Evolutionary conservation across 2,888 invertebrate species (phyloP).

Genomic region (Nematopogon swammerdamellus): DNA sequence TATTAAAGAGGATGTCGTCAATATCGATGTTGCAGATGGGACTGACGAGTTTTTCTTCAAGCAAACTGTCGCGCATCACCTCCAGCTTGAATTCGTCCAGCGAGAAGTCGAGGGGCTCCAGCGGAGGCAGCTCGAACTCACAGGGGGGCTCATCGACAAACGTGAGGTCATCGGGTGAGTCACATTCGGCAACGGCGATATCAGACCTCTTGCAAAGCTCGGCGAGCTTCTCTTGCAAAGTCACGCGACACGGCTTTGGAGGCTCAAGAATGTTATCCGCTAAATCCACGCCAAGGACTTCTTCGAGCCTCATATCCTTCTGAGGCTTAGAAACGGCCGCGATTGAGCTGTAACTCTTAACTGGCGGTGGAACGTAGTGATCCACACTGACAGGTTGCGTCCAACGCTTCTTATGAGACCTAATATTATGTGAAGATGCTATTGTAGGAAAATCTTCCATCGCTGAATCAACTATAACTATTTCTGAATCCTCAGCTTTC

Average conservation of each 20-base stretch:
- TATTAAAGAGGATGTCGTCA: slow-evolving; percentile 41
- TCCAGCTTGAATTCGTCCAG: slow-evolving; percentile 44
- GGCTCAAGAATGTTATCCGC: neutral
- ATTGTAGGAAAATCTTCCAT: neutral
- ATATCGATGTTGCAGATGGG: slow-evolving; percentile 48
- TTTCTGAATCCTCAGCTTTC: neutral
- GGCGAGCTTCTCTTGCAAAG: slow-evolving; percentile 39
- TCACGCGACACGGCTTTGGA: slow-evolving; percentile 21
- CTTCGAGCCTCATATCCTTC: neutral
- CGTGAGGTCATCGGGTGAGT: slow-evolving; percentile 37
- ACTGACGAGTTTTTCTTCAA: slow-evolving; percentile 35
- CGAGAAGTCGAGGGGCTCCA: slow-evolving; percentile 37
- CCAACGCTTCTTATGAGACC: neutral
- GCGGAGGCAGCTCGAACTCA: slow-evolving; percentile 18
- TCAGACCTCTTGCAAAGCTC: slow-evolving; percentile 45
- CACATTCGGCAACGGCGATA: slow-evolving; percentile 48
- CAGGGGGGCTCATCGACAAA: slow-evolving; percentile 43
- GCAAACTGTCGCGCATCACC: slow-evolving; percentile 42
- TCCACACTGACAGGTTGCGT: neutral
- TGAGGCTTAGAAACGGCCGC: neutral
- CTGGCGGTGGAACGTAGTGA: neutral
- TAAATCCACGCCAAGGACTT: neutral
- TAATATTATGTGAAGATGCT: neutral
- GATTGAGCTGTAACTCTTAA: neutral
- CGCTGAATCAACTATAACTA: neutral